These are phyloP conservation scores for Hafferia zeledoni DNA, from an alignment of 2,797 vertebrate species.

Conservation along the genomic window DNA sequence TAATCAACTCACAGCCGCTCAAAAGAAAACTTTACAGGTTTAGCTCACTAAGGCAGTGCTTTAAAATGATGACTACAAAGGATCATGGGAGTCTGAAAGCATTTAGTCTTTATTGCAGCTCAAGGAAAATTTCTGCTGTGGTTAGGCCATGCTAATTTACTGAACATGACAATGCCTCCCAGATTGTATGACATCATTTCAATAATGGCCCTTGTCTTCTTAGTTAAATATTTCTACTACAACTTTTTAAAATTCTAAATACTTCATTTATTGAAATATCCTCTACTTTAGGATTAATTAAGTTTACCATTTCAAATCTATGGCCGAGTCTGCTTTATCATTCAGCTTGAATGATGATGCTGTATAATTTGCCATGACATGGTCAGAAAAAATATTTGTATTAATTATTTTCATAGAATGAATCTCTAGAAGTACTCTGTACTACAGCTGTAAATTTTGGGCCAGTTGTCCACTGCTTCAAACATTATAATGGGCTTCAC, in stretches of 20 bases:
- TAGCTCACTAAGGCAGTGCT: conserved; percentile 84
- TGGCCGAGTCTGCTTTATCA: conserved; percentile 53
- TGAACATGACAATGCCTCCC: conserved; percentile 81
- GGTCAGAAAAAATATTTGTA: conserved; percentile 56
- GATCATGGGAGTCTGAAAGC: conserved; percentile 86
- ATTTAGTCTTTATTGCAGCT: conserved; percentile 85
- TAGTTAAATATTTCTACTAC: conserved; percentile 68
- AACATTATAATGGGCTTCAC: not conserved
- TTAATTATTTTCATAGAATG: conserved; percentile 41
- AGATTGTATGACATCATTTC: conserved; percentile 78
- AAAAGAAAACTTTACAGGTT: conserved; percentile 93
- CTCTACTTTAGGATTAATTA: conserved; percentile 68
- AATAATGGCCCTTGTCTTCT: conserved; percentile 51
- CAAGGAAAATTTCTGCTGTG: conserved; percentile 83
- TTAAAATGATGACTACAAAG: conserved; percentile 88
- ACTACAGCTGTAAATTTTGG: not conserved
- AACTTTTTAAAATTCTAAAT: conserved; percentile 68
- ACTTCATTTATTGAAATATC: conserved; percentile 63
- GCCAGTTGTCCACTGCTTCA: not conserved
- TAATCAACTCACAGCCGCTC: conserved; percentile 94
- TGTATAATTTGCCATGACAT: conserved; percentile 46
- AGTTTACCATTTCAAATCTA: conserved; percentile 52
- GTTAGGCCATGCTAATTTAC: conserved; percentile 84
- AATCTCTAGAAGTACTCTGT: not conserved
- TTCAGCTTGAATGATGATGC: conserved; percentile 64